Base-by-base conservation (phyloP, 2,888 invertebrate species). In the Mesochorus sp. region DNA sequence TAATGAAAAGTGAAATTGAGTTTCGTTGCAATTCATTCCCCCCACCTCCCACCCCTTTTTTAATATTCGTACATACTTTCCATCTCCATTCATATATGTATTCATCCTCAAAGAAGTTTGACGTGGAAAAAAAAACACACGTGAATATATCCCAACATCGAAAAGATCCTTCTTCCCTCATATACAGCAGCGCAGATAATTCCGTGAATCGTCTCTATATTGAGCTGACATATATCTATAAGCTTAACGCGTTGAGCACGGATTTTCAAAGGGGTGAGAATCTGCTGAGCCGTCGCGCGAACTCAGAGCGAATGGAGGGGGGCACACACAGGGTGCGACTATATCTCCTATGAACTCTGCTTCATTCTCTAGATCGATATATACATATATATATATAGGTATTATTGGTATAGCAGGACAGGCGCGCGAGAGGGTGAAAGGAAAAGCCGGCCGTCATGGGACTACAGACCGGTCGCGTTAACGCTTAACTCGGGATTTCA, bases 401-500 rank as follows among this genome's bases (percentile, higher is more conserved):
- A 57, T 49, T 68, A 55, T 53, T 53, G 47, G 70, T 61, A 67
- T 59, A 71, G 28, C 31, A 37, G 19, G 59, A 26, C 34, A 55
- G 55, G 31, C n/a, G n/a, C n/a, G 42, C 34, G 57, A 31, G 55
- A 68, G 77, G 62, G 75, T 80, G 80, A 74, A 80, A 70, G 75
- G 76, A 76, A 75, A 68, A 70, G 62, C 68, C 73, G 49, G 67
- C 66, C 61, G 83, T 81, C 80, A 79, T 83, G 82, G 81, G 82
- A 79, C 67, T 59, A 51, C 44, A 71, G 70, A 73, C 79, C 74
- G 82, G 78, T 82, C 80, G 80, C 70, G 80, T 76, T 83, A 79
- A 81, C 83, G 83, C 81, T 87, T 87, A 86, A 87, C 86, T 86
- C 85, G 84, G 88, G 86, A 87, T 88, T 88, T 86, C 85, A 83